Base-by-base conservation (phyloP, 2,113 vertebrate genomes). In the Pterophyllum scalare region DNA sequence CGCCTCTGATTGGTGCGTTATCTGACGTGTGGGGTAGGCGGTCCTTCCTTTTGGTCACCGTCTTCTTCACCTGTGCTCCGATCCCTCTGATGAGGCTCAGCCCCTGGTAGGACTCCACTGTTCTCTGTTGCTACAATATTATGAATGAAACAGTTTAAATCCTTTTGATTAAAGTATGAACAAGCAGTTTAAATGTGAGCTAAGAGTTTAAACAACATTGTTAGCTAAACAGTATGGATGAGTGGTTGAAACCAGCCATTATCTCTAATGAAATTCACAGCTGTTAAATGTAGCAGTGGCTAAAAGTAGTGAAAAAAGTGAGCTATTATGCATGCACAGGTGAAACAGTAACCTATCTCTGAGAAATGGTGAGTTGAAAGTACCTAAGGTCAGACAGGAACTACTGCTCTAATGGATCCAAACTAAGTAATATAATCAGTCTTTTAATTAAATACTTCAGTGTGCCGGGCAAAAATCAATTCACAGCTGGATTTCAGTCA, bases 71-170 rank as follows among this genome's bases (percentile, higher is more conserved):
- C 60, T 98, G 97, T 75, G 95, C 95, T 2, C 97, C 97, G 5
- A 97, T 98, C 91, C 97, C 97, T 0, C 94, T 98, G 82, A 97
- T 98, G 97, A 96, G 96, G 88, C 96, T 98, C 94, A 98, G 96
- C 88, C 96, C 97, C 49, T 97, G 97, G 97, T 98, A 90, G 19
- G 94, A 93, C 95, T 91, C 54, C 2, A 1, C 15, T 20, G 15
- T 19, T 38, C 46, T 72, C 24, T 72, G 26, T 49, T 72, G 43
- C 40, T 26, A 49, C 24, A 28, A 28, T 28, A 28, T 49, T 67
- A 67, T 28, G 22, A 49, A 15, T 28, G 49, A 67, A 49, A 67
- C 46, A 67, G 14, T 40, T 12, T 49, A 17, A 8, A 28, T 28
- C 2, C 49, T 19, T 19, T 19, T 49, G 6, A 49, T 9, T 4